Conservation (phyloP, 2,888 invertebrate genomes). For the Pseudococcus viburni region DNA sequence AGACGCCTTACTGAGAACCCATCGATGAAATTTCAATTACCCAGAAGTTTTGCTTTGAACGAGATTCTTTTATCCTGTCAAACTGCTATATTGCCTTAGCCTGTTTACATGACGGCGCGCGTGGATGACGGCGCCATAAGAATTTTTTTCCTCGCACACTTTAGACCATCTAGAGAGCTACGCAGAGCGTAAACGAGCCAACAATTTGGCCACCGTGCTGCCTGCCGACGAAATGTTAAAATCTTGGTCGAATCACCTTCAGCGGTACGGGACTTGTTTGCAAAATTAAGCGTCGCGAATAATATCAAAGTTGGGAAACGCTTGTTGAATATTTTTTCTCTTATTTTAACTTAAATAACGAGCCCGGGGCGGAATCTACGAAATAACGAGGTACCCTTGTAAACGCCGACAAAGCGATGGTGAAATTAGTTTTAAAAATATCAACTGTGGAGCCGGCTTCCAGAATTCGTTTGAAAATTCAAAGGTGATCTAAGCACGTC, state of each 20-base stretch:
- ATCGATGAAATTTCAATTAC: conserved; percentile 52
- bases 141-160: background rate
- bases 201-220: background rate
- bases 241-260: conserved; percentile 29
- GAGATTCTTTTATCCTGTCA: conserved; percentile 23
- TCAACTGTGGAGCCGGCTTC: background rate
- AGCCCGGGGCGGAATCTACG: background rate
- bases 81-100: conserved; percentile 29
- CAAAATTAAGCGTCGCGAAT: conserved; percentile 14
- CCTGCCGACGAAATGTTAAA: conserved; percentile 6
- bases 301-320: conserved; percentile 31
- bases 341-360: conserved; percentile 1
- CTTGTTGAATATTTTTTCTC: conserved; percentile 31
- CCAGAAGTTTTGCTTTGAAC: conserved; percentile 27
- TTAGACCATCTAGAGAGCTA: background rate
- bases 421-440: conserved; percentile 5
- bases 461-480: too few relatives aligned
- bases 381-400: conserved; percentile 11
- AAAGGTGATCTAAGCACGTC: too few relatives aligned
- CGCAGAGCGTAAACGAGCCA: conserved; percentile 4
- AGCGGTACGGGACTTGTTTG: conserved; percentile 28
- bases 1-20: background rate
- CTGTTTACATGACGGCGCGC: conserved; percentile 7
- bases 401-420: background rate
- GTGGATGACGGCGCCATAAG: background rate